These are phyloP conservation scores for Acanthopleura granulata DNA, from an alignment of 2,888 invertebrate species.

Conservation along the genomic window DNA sequence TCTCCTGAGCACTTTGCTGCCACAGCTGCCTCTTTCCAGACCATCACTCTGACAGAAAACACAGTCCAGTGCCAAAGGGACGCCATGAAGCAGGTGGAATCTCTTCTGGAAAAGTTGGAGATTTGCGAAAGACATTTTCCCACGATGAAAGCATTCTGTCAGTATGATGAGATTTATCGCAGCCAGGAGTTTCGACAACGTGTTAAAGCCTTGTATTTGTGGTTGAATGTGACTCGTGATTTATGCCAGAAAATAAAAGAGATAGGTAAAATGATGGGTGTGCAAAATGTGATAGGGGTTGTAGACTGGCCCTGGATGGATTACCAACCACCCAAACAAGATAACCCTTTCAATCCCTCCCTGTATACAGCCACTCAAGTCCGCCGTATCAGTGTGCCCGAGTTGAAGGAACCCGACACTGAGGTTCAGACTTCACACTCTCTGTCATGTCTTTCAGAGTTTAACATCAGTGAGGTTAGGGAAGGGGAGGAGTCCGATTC, in stretches of 20 bases:
- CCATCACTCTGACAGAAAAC: constrained; percentile 44
- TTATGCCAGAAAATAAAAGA: constrained; percentile 85
- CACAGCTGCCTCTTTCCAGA: constrained; percentile 36
- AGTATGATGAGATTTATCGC: constrained; percentile 80
- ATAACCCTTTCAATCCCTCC: background rate
- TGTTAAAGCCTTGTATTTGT: constrained; percentile 87
- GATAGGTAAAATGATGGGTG: constrained; percentile 66
- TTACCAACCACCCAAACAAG: constrained; percentile 20
- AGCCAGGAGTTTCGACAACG: constrained; percentile 77
- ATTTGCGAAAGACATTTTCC: constrained; percentile 86
- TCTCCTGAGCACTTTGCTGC: constrained; percentile 11
- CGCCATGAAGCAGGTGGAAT: constrained; percentile 82
- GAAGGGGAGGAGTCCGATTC: constrained; percentile 30
- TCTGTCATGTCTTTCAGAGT: background rate
- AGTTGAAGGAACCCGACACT: constrained; percentile 34
- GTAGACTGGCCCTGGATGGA: constrained; percentile 65
- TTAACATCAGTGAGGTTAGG: constrained; percentile 21
- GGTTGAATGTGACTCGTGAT: constrained; percentile 91
- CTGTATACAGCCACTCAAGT: constrained; percentile 4
- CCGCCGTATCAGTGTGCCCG: constrained; percentile 41
- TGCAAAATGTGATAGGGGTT: constrained; percentile 50
- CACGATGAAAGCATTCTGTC: constrained; percentile 83
- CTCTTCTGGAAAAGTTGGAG: constrained; percentile 81
- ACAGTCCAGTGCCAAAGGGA: constrained; percentile 78
- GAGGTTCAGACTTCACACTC: background rate